These are phyloP conservation scores for Cairina moschata DNA, from an alignment of 2,113 vertebrate species.

Conservation along the genomic window DNA sequence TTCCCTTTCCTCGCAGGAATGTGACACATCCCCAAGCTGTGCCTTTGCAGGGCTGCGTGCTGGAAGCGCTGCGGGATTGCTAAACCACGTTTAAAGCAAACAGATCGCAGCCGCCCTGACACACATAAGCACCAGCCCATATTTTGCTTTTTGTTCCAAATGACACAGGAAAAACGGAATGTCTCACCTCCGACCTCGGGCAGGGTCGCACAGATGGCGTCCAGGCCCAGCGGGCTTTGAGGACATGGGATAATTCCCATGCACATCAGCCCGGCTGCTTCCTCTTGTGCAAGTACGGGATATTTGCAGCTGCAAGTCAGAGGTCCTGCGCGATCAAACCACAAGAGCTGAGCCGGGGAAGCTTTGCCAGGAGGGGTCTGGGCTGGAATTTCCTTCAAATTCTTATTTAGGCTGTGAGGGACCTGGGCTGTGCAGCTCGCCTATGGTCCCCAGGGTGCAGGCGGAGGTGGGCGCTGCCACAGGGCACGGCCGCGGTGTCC, in stretches of 20 bases:
- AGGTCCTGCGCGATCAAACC: background rate
- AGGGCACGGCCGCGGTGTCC: no score
- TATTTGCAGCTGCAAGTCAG: conserved; percentile 39
- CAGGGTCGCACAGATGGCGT: conserved; percentile 51
- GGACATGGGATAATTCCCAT: conserved; percentile 30
- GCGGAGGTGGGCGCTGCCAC: background rate
- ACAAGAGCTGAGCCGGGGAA: background rate
- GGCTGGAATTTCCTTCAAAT: conserved; percentile 48
- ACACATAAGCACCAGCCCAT: background rate
- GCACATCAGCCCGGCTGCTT: background rate
- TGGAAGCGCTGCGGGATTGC: rapidly evolving
- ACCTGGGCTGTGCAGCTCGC: background rate
- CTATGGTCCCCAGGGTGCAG: background rate
- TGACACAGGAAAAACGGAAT: conserved; percentile 52
- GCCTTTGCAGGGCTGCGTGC: background rate
- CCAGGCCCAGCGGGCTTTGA: background rate
- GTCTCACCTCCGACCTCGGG: background rate
- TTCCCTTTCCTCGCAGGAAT: background rate
- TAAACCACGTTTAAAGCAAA: background rate
- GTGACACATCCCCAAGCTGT: background rate
- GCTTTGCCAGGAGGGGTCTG: background rate
- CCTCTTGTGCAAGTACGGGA: conserved; percentile 17
- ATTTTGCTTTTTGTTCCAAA: background rate
- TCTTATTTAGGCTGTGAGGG: background rate
- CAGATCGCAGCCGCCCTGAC: background rate